phyloP scores from a whole-genome alignment of 2,797 vertebrate genomes.

The Cuniculus paca region DNA sequence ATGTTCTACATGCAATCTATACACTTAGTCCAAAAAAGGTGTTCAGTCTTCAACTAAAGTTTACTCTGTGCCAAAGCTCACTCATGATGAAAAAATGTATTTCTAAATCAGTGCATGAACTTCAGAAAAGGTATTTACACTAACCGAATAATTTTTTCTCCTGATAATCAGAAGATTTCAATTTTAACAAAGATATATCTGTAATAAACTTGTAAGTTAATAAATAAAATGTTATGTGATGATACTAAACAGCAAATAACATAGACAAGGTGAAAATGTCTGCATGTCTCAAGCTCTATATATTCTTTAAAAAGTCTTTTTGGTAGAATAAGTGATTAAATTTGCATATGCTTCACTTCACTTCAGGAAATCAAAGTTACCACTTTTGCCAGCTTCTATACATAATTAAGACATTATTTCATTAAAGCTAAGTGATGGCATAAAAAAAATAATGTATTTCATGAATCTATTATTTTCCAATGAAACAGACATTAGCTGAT shows the following conservation, averaged over 20 bases:
- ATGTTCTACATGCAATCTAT: not conserved
- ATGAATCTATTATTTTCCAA: conserved; percentile 50
- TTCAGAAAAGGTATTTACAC: not conserved
- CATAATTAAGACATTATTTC: conserved; percentile 54
- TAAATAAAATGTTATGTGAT: not conserved
- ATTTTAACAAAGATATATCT: not conserved
- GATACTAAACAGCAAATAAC: conserved; percentile 1
- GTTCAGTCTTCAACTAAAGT: not conserved
- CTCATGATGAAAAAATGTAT: not conserved
- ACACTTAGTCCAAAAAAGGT: not conserved
- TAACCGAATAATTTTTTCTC: not conserved
- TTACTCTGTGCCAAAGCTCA: not conserved
- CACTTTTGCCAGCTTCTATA: not conserved
- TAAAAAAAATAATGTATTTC: conserved; percentile 21
- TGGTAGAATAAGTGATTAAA: not conserved
- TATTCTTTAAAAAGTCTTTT: not conserved
- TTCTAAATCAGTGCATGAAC: conserved; percentile 24
- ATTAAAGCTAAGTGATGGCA: conserved; percentile 6
- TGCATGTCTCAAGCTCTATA: not conserved
- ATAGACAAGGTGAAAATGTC: not conserved
- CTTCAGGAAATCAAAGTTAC: not conserved
- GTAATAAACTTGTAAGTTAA: not conserved
- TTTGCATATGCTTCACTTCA: conserved; percentile 1
- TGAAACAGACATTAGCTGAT: not conserved
- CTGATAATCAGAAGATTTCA: not conserved